Conservation (phyloP, 2,113 vertebrate species). For the Lepus timidus region DNA sequence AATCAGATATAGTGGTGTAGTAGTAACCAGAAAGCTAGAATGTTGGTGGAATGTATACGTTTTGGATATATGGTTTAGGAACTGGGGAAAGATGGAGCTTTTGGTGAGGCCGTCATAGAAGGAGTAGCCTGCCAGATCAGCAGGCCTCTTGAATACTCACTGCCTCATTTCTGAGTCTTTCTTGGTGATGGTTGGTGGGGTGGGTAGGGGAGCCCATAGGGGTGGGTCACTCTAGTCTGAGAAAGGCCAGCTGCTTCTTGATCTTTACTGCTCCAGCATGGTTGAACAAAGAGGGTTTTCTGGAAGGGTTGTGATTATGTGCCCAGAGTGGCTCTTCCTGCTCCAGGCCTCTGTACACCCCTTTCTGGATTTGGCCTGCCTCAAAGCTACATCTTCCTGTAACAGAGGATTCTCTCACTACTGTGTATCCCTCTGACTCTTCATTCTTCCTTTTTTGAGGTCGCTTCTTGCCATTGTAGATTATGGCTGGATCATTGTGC, state of each 20-base stretch:
- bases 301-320: not conserved
- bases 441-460: not conserved
- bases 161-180: slow-evolving; percentile 3
- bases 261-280: not conserved
- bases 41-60: not conserved
- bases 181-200: not conserved
- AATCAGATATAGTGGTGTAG: not conserved
- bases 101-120: not conserved
- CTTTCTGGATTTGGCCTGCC: not conserved
- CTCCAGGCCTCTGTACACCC: not conserved
- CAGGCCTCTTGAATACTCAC: not conserved
- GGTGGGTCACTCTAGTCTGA: not conserved
- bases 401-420: not conserved
- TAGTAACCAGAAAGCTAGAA: slow-evolving; percentile 9
- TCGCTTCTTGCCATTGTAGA: not conserved
- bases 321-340: not conserved
- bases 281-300: not conserved
- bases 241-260: not conserved
- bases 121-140: not conserved
- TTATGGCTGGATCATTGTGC: not conserved
- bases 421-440: not conserved
- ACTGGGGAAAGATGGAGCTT: not conserved
- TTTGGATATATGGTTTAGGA: slow-evolving; percentile 26
- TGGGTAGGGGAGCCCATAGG: not conserved
- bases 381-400: not conserved